Percentiles rank a stretch among this genome's conserved stretches.
Conservation (phyloP, 1,140 invertebrate genomes). For the Sesamia nonagrioides region DNA sequence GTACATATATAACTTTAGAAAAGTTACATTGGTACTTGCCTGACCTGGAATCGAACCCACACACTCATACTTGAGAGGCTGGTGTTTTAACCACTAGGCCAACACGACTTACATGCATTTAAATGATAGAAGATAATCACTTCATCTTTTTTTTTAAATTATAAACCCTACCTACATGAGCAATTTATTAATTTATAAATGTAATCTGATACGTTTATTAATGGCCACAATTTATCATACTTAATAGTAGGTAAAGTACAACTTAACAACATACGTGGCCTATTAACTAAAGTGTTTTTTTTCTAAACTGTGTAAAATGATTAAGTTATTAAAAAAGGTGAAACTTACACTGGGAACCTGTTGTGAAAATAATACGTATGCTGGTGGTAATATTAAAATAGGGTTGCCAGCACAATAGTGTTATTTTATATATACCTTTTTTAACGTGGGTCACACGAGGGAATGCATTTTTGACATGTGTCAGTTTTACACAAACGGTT, state of each 20-base stretch:
- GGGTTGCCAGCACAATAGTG: slow-evolving; percentile 27
- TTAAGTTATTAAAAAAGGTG: slow-evolving; percentile 39
- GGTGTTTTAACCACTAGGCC: no score
- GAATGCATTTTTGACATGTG: no score
- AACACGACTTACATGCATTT: no score
- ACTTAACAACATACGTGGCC: not conserved
- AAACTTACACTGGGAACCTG: slow-evolving; percentile 17
- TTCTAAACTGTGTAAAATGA: slow-evolving; percentile 17
- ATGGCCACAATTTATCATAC: slow-evolving; percentile 22
- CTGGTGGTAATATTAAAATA: slow-evolving; percentile 3
- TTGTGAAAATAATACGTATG: slow-evolving; percentile 12
- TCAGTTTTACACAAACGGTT: no score
- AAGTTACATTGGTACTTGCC: no score
- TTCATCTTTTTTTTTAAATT: no score
- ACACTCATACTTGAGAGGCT: no score
- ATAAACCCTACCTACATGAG: no score
- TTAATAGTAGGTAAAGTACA: slow-evolving; percentile 12
- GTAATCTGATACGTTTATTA: slow-evolving; percentile 19
- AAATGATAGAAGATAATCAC: no score
- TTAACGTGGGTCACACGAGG: no score
- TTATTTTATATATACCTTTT: not conserved
- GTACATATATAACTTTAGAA: no score
- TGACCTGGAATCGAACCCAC: no score
- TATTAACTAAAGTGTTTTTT: slow-evolving; percentile 23
- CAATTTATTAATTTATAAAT: not conserved